phyloP scores from a whole-genome alignment of 2,113 vertebrate genomes.

The Podilymbus podiceps region DNA sequence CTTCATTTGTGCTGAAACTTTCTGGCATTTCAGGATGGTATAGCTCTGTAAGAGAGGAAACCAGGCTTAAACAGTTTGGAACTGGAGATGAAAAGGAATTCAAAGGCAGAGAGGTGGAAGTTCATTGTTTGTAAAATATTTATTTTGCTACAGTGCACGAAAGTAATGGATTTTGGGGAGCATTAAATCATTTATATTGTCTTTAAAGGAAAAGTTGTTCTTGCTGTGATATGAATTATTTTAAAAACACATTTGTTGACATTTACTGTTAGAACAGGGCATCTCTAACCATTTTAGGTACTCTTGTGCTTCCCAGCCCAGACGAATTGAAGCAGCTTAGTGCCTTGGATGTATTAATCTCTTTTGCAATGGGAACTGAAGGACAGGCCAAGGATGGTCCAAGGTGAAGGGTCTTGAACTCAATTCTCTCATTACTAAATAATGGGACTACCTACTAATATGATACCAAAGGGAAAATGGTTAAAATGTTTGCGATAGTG shows the following conservation, averaged over 20 bases:
- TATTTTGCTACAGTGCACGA: neutral
- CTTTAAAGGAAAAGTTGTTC: neutral
- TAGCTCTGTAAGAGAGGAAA: neutral
- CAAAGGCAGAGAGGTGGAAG: neutral
- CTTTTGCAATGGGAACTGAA: neutral
- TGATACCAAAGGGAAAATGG: neutral
- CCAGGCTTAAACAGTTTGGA: neutral
- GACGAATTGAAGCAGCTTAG: neutral
- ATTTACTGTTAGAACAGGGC: neutral
- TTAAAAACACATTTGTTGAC: neutral
- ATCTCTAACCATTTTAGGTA: neutral
- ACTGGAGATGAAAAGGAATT: neutral
- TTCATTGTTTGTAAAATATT: constrained; percentile 35
- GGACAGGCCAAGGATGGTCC: neutral
- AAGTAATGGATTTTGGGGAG: neutral
- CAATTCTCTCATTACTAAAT: neutral
- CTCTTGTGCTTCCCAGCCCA: neutral
- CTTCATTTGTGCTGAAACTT: constrained; percentile 26
- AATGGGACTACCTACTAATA: rapidly evolving
- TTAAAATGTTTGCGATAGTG: neutral
- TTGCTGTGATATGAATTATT: neutral
- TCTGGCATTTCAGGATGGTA: neutral
- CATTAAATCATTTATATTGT: constrained; percentile 29
- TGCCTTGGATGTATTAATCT: neutral
- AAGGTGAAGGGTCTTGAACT: neutral